These are phyloP conservation scores for Euleptes europaea DNA, from an alignment of 2,113 vertebrate genomes.

Conservation along the genomic window DNA sequence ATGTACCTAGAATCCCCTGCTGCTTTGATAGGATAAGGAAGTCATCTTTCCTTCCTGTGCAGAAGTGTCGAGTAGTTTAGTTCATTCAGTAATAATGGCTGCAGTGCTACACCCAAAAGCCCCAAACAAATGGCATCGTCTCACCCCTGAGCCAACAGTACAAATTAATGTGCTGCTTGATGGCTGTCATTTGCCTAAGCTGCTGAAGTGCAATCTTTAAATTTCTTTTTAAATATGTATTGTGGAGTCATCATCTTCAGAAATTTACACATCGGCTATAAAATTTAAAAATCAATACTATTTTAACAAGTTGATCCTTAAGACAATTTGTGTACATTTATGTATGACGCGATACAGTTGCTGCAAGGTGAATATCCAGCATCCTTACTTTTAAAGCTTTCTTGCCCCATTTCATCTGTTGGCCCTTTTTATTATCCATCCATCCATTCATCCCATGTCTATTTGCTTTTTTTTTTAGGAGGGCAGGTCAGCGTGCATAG, in stretches of 20 bases:
- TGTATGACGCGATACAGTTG: neutral
- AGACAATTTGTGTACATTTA: neutral
- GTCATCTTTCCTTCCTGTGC: constrained; percentile 24
- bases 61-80: constrained; percentile 41
- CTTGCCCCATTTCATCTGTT: too few species aligned
- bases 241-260: neutral
- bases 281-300: neutral
- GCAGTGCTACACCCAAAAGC: constrained; percentile 14
- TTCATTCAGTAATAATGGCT: constrained; percentile 18
- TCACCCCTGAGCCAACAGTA: neutral
- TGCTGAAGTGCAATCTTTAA: neutral
- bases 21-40: constrained; percentile 45
- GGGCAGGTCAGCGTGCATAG: too few species aligned
- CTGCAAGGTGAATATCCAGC: too few species aligned
- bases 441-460: too few species aligned
- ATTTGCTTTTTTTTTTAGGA: too few species aligned
- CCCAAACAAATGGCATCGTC: neutral
- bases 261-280: neutral
- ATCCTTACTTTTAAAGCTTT: too few species aligned
- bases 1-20: constrained; percentile 49
- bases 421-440: too few species aligned
- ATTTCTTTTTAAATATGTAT: neutral
- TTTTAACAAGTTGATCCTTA: neutral
- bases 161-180: constrained; percentile 32
- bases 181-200: neutral